phyloP scores from a whole-genome alignment of 2,888 invertebrate genomes.

The Tetrapedia diversipes region DNA sequence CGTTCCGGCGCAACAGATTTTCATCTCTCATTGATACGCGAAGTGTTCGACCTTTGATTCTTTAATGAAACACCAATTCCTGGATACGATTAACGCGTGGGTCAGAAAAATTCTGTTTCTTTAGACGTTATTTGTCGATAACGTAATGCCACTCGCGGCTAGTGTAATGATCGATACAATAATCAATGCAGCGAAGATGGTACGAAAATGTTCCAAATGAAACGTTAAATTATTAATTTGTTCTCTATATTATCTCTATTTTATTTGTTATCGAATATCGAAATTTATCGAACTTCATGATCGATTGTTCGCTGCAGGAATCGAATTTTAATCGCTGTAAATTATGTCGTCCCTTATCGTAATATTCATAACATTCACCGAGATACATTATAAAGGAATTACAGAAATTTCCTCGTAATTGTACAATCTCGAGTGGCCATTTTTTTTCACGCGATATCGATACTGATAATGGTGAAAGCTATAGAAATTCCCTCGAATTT shows the following conservation, averaged over 20 bases:
- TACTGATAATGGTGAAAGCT: background rate
- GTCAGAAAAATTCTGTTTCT: background rate
- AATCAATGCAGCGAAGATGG: constrained; percentile 1
- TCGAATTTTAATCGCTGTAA: background rate
- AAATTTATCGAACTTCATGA: too few species aligned
- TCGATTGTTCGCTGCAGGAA: too few species aligned
- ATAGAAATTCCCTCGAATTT: constrained; percentile 1
- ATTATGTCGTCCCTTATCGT: constrained; percentile 6
- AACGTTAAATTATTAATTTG: constrained; percentile 2
- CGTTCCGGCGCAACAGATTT: constrained; percentile 66
- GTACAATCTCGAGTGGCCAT: background rate
- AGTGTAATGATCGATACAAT: too few species aligned
- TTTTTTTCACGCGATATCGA: background rate
- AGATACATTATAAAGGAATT: too few species aligned
- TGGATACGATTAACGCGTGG: constrained; percentile 16
- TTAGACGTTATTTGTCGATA: too few species aligned
- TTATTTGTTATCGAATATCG: background rate
- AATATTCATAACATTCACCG: background rate
- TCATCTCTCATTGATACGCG: constrained; percentile 53
- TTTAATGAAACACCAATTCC: constrained; percentile 14
- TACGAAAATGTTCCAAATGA: constrained; percentile 10
- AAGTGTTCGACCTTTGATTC: constrained; percentile 26
- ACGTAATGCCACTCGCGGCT: background rate
- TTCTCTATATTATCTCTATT: constrained; percentile 16
- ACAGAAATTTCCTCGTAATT: background rate